Conservation (phyloP, 2,888 invertebrate species). For the Thera britannica region DNA sequence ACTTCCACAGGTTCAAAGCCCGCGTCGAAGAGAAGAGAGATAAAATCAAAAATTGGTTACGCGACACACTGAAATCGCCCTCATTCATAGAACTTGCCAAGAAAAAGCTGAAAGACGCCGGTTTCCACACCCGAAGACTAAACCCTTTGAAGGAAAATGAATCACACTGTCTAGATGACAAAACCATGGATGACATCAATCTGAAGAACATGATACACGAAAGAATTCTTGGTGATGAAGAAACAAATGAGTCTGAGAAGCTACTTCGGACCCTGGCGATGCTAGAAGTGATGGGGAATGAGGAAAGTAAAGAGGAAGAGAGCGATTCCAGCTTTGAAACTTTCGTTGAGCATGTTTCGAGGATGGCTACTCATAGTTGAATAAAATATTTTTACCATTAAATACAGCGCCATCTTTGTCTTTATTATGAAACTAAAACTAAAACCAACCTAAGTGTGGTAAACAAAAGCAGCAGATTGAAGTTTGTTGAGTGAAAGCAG, state of each 20-base stretch:
- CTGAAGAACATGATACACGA: conserved; percentile 71
- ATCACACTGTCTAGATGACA: conserved; percentile 57
- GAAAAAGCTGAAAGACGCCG: conserved; percentile 66
- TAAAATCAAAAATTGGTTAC: conserved; percentile 74
- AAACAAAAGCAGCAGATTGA: no score
- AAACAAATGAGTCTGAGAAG: conserved; percentile 62
- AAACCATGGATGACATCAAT: conserved; percentile 69
- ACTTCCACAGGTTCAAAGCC: conserved; percentile 65
- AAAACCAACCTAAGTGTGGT: no score
- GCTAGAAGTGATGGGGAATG: conserved; percentile 62
- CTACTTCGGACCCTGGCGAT: conserved; percentile 66
- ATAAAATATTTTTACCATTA: conserved; percentile 7
- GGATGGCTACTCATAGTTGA: conserved; percentile 11
- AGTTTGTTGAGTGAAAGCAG: neutral
- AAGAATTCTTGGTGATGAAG: conserved; percentile 60
- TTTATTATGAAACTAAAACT: conserved; percentile 3
- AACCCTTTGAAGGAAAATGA: conserved; percentile 37
- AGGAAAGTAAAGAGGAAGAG: conserved; percentile 28
- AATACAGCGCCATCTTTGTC: conserved; percentile 16
- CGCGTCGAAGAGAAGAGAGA: conserved; percentile 75
- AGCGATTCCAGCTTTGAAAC: conserved; percentile 6
- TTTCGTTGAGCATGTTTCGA: conserved; percentile 24
- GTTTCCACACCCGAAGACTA: conserved; percentile 48
- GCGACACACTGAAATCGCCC: conserved; percentile 70
- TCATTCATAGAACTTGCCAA: conserved; percentile 71